Conservation (phyloP, 2,797 vertebrate genomes). For the Enteromius argenteus region DNA sequence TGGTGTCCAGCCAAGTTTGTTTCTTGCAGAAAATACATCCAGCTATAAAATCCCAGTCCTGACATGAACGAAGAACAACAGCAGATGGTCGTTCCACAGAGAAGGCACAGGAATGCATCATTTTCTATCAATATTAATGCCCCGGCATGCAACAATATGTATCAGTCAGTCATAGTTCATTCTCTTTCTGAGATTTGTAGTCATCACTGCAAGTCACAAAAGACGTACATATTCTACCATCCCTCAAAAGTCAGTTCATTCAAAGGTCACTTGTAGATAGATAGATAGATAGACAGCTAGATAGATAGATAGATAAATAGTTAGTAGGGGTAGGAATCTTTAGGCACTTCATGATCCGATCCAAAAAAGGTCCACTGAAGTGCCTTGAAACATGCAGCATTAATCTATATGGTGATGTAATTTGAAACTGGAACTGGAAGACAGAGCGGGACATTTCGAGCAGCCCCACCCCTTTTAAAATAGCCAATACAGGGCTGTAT, state of each 20-base stretch:
- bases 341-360: too few species aligned
- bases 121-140: neutral
- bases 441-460: too few species aligned
- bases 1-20: slow-evolving; percentile 64
- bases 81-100: neutral
- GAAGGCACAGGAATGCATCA: neutral
- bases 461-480: too few species aligned
- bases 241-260: neutral
- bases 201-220: neutral
- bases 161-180: neutral
- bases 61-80: slow-evolving; percentile 44
- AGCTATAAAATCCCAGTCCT: slow-evolving; percentile 56
- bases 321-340: too few species aligned
- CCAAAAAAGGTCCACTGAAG: too few species aligned
- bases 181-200: neutral
- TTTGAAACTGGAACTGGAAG: too few species aligned
- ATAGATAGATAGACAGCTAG: neutral
- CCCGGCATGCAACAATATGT: neutral
- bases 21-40: slow-evolving; percentile 57
- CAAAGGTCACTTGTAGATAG: neutral
- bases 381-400: too few species aligned
- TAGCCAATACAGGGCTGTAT: too few species aligned
- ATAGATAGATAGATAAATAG: too few species aligned
- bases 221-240: neutral
- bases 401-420: too few species aligned